phyloP scores from a whole-genome alignment of 64 coral and sea anemone species.

The Anthopleura sola region DNA sequence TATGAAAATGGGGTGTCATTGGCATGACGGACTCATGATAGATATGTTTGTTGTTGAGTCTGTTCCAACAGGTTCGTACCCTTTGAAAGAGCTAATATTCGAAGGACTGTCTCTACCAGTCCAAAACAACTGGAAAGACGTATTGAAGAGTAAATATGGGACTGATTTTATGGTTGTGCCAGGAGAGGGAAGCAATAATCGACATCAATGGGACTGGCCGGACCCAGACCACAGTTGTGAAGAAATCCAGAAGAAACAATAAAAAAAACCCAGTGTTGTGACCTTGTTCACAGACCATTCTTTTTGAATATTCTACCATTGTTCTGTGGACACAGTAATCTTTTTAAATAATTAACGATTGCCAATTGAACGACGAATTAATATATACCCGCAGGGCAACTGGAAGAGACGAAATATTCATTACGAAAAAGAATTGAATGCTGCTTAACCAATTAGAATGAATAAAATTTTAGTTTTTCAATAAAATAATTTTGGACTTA shows the following conservation, averaged over 20 bases:
- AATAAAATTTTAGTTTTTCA: too few species aligned
- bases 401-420: too few species aligned
- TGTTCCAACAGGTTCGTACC: background rate
- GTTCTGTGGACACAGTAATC: too few species aligned
- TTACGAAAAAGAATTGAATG: too few species aligned
- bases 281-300: too few species aligned
- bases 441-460: too few species aligned
- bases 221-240: constrained; percentile 22
- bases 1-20: constrained; percentile 2
- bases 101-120: constrained; percentile 38
- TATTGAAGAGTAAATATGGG: constrained; percentile 15
- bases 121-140: background rate
- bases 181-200: background rate
- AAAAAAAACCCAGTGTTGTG: too few species aligned
- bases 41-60: constrained; percentile 22
- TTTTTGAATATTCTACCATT: too few species aligned
- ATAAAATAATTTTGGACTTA: too few species aligned
- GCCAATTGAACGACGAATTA: background rate
- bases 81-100: constrained; percentile 26
- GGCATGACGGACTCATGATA: constrained; percentile 48
- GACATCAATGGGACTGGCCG: constrained; percentile 8
- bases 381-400: background rate
- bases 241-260: background rate
- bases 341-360: too few species aligned
- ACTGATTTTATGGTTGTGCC: constrained; percentile 12